Percentiles rank a stretch among this genome's conserved stretches.
phyloP scores from a whole-genome alignment of 2,888 invertebrate genomes.

The Trichogramma evanescens region DNA sequence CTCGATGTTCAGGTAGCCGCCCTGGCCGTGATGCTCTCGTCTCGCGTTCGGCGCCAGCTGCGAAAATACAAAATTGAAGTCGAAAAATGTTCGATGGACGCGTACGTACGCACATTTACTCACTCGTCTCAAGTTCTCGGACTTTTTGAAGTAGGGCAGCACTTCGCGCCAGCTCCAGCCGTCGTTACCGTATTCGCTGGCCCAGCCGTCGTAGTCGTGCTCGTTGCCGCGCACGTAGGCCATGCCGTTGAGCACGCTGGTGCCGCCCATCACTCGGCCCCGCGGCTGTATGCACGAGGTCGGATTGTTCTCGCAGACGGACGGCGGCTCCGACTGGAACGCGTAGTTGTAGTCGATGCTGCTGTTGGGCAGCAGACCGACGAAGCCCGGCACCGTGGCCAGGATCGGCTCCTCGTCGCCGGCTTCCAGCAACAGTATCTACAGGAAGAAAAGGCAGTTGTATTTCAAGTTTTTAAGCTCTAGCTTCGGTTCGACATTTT shows the following conservation, averaged over 20 bases:
- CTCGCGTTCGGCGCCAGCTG: background rate
- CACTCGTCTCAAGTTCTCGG: background rate
- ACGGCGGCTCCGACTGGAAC: background rate
- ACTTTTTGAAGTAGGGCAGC: background rate
- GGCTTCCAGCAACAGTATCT: background rate
- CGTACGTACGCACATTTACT: background rate
- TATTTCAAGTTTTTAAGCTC: too few species aligned
- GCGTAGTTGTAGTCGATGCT: background rate
- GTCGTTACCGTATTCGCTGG: background rate
- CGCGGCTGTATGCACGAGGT: background rate
- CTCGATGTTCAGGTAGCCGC: constrained; percentile 70
- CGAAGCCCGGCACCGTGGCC: background rate
- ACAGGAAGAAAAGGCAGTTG: too few species aligned
- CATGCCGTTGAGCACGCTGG: background rate
- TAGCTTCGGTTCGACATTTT: too few species aligned
- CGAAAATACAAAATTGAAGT: background rate
- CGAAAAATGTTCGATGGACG: background rate
- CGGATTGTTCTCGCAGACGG: too few species aligned
- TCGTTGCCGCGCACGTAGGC: background rate
- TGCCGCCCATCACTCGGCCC: background rate
- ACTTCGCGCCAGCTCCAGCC: background rate
- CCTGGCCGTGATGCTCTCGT: constrained; percentile 32
- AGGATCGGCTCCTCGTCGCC: background rate
- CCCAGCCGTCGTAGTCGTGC: background rate
- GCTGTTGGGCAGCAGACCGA: background rate